Conservation (phyloP, 2,888 invertebrate species). For the Notodonta ziczac region DNA sequence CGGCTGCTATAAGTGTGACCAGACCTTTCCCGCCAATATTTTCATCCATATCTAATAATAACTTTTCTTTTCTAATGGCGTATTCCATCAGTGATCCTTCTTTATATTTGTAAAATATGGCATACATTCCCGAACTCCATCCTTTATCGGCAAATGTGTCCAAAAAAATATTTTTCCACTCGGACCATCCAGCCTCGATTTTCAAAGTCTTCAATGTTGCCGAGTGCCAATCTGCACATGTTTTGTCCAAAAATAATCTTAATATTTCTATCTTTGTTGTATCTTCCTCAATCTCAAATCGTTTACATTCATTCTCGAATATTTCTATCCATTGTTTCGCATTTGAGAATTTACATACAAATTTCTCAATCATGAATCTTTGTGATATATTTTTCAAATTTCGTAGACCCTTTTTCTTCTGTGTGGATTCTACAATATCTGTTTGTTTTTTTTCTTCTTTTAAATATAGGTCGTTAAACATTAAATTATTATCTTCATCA, state of each 20-base stretch:
- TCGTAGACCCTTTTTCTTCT: no score
- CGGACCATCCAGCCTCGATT: constrained; percentile 26
- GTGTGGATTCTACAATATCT: no score
- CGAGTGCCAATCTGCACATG: constrained; percentile 33
- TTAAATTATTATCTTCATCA: constrained; percentile 19
- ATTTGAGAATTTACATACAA: constrained; percentile 32
- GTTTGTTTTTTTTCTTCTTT: constrained; percentile 37
- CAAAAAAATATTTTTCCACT: constrained; percentile 37
- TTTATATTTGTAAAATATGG: constrained; percentile 37
- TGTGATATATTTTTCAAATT: constrained; percentile 33
- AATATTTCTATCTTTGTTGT: constrained; percentile 38
- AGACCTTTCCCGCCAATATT: no score
- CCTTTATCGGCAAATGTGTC: constrained; percentile 39
- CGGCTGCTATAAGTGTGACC: no score
- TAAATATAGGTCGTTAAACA: constrained; percentile 16
- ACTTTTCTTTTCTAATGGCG: constrained; percentile 41
- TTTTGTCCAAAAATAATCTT: constrained; percentile 34
- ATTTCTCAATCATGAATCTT: constrained; percentile 43
- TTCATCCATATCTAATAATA: no score
- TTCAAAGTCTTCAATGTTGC: constrained; percentile 31
- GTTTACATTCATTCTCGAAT: constrained; percentile 42
- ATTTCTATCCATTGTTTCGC: constrained; percentile 36
- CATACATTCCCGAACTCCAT: constrained; percentile 35
- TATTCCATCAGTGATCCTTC: constrained; percentile 43
- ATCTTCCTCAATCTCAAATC: constrained; percentile 31